Percentiles rank a stretch among this genome's conserved stretches.
phyloP scores from a whole-genome alignment of 2,888 invertebrate genomes.

The Nephrotoma flavescens region DNA sequence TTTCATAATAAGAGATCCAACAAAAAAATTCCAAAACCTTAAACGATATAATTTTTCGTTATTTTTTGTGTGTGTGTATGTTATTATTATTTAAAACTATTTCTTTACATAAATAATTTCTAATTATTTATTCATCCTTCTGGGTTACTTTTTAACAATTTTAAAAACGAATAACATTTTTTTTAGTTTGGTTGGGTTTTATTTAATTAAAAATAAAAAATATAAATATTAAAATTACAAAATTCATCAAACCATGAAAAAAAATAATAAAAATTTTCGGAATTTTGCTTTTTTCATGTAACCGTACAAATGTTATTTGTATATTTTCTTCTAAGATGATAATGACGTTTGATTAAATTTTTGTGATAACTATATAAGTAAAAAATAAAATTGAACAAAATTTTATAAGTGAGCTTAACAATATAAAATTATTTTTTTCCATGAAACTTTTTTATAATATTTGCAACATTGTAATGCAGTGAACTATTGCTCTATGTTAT shows the following conservation, averaged over 20 bases:
- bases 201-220: neutral
- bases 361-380: neutral
- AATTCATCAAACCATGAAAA: neutral
- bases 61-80: neutral
- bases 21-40: neutral
- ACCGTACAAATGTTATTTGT: neutral
- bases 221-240: neutral
- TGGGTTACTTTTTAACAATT: neutral
- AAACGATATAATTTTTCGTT: neutral
- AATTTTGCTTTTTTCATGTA: neutral
- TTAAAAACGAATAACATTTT: neutral
- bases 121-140: neutral
- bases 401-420: neutral
- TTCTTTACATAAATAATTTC: neutral
- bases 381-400: neutral
- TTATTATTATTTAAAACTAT: neutral
- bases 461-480: no score
- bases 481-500: neutral
- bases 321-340: neutral
- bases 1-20: neutral
- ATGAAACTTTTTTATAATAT: neutral
- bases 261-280: neutral
- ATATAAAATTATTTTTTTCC: neutral
- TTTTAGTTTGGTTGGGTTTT: neutral
- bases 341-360: neutral